Conservation (phyloP, 2,888 invertebrate species). For the Trichogramma dendrolimi region DNA sequence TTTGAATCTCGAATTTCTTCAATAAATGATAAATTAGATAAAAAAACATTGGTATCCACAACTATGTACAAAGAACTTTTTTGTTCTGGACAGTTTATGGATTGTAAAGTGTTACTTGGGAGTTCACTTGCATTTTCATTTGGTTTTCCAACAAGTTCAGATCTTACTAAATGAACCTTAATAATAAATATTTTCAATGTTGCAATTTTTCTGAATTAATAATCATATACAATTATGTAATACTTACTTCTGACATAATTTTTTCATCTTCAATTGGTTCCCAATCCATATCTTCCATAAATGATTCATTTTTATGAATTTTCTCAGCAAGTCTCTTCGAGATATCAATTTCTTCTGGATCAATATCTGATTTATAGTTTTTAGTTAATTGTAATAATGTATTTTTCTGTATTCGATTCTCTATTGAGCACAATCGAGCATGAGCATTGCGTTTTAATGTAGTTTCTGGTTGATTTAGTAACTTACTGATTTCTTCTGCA, state of each 20-base stretch:
- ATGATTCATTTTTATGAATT: conserved; percentile 16
- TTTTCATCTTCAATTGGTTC: conserved; percentile 47
- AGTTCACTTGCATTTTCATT: conserved; percentile 7
- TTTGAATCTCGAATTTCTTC: conserved; percentile 38
- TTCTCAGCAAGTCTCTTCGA: conserved; percentile 17
- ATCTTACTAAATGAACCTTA: conserved; percentile 43
- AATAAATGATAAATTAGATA: conserved; percentile 43
- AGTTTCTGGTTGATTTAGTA: conserved; percentile 6
- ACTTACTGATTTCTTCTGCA: conserved; percentile 1
- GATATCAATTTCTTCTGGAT: conserved; percentile 8
- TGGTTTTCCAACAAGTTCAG: conserved; percentile 34
- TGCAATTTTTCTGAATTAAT: conserved; percentile 5
- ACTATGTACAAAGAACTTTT: conserved; percentile 42
- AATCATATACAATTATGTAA: conserved; percentile 1
- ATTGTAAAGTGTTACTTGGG: conserved; percentile 14
- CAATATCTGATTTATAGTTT: background rate
- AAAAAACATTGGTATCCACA: conserved; percentile 51
- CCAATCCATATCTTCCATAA: conserved; percentile 50
- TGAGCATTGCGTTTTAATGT: conserved; percentile 13
- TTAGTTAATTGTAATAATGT: conserved; percentile 14
- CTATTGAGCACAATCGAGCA: conserved; percentile 17
- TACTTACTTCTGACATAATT: conserved; percentile 41
- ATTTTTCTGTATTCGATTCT: conserved; percentile 16
- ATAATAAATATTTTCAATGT: conserved; percentile 11
- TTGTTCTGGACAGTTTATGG: conserved; percentile 14